Evolutionary conservation across 2,888 invertebrate species (phyloP).

Genomic region (Dendrolimus houi): DNA sequence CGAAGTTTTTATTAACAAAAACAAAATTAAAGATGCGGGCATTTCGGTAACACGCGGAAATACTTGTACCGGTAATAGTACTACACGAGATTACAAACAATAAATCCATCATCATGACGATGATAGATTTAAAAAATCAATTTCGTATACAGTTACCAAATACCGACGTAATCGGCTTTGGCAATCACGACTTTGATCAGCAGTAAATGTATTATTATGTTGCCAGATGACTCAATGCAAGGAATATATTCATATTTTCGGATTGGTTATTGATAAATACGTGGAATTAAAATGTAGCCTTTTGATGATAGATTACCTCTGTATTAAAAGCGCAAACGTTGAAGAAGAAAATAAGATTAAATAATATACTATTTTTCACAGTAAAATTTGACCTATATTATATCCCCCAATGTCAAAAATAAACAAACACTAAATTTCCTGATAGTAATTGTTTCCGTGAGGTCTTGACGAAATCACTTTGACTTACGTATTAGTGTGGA

Average conservation of each 20-base stretch:
- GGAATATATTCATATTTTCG: not conserved
- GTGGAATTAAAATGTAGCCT: too few species aligned
- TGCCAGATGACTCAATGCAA: conserved; percentile 2
- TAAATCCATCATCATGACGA: conserved; percentile 53
- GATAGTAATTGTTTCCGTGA: not conserved
- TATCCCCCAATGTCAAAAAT: not conserved
- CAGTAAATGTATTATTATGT: conserved; percentile 9
- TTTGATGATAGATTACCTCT: too few species aligned
- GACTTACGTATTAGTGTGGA: conserved; percentile 2
- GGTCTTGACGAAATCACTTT: not conserved
- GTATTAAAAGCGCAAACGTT: too few species aligned
- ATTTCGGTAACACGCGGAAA: conserved; percentile 59
- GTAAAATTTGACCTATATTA: not conserved
- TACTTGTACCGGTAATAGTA: conserved; percentile 45
- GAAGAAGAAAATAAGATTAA: too few species aligned
- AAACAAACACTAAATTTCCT: conserved; percentile 1
- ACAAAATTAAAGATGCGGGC: conserved; percentile 41
- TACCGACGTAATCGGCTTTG: conserved; percentile 32
- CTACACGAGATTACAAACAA: conserved; percentile 55
- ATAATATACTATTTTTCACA: too few species aligned
- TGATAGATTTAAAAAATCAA: conserved; percentile 63
- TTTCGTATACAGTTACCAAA: conserved; percentile 58
- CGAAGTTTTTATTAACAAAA: conserved; percentile 49
- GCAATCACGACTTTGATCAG: conserved; percentile 27
- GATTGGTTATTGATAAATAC: too few species aligned